Percentiles rank a stretch among this genome's conserved stretches.
Evolutionary conservation across 2,888 invertebrate species (phyloP).

Genomic region (Plebejus argus): DNA sequence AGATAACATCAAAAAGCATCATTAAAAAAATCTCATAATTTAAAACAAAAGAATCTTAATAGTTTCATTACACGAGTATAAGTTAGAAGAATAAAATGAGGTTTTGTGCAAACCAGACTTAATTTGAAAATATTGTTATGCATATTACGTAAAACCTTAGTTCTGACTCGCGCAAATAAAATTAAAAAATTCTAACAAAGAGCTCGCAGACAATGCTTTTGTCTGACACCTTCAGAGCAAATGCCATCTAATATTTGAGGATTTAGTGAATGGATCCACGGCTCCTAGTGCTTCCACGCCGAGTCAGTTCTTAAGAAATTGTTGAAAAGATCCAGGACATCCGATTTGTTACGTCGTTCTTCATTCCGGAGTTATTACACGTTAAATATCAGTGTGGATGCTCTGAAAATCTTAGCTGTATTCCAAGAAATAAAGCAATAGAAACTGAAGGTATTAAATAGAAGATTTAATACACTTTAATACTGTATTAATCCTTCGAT

Average conservation of each 20-base stretch:
- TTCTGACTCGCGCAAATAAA: constrained; percentile 20
- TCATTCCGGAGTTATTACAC: constrained; percentile 15
- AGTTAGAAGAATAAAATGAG: constrained; percentile 4
- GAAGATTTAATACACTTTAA: no score
- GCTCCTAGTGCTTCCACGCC: not conserved
- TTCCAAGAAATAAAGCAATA: not conserved
- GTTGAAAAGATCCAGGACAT: constrained; percentile 23
- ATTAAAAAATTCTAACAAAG: constrained; percentile 15
- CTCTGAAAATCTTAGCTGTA: not conserved
- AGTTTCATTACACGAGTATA: not conserved
- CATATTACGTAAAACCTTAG: constrained; percentile 15
- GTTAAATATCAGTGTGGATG: not conserved
- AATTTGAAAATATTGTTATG: constrained; percentile 8
- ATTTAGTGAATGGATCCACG: constrained; percentile 15
- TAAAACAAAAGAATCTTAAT: not conserved
- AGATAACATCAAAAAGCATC: not conserved
- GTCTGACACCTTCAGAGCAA: constrained; percentile 27
- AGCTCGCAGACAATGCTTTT: constrained; percentile 27
- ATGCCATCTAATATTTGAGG: constrained; percentile 26
- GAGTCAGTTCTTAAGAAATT: constrained; percentile 15
- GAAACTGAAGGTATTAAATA: not conserved
- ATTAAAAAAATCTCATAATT: not conserved
- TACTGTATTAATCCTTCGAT: no score
- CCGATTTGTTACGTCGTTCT: constrained; percentile 13
- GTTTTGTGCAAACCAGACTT: not conserved